phyloP scores from a whole-genome alignment of 2,888 invertebrate genomes.

The Pyrgus malvae region DNA sequence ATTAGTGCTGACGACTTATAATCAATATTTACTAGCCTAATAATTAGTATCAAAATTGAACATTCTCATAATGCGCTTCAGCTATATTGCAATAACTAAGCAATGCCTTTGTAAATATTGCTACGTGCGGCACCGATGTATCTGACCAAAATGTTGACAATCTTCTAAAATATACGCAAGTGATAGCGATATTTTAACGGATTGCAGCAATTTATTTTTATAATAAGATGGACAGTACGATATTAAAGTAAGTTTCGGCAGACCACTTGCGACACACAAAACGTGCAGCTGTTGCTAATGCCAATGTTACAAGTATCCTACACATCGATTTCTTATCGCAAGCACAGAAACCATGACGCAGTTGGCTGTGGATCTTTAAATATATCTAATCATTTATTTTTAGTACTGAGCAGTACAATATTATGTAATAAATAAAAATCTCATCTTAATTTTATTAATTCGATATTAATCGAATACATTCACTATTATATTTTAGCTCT shows the following conservation, averaged over 20 bases:
- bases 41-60: too few relatives aligned
- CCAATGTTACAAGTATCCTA: conserved; percentile 34
- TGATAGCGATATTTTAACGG: conserved; percentile 48
- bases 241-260: conserved; percentile 58
- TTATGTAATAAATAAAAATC: conserved; percentile 55
- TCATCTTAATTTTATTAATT: conserved; percentile 40
- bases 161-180: conserved; percentile 50
- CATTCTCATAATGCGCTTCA: not conserved
- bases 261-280: conserved; percentile 80
- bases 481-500: conserved; percentile 44
- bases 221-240: conserved; percentile 77
- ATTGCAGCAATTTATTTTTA: conserved; percentile 51
- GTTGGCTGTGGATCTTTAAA: conserved; percentile 63
- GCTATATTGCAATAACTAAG: not conserved
- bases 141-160: conserved; percentile 55
- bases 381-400: conserved; percentile 3
- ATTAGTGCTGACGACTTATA: too few relatives aligned
- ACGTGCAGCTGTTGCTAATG: conserved; percentile 44
- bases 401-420: conserved; percentile 37
- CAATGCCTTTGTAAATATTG: conserved; percentile 33
- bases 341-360: conserved; percentile 54
- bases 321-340: conserved; percentile 34
- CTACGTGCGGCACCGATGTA: conserved; percentile 48
- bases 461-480: conserved; percentile 38
- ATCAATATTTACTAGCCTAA: too few relatives aligned